Evolutionary conservation across 1,140 invertebrate species (phyloP).

Genomic region (Lamellibrachia luymesi): DNA sequence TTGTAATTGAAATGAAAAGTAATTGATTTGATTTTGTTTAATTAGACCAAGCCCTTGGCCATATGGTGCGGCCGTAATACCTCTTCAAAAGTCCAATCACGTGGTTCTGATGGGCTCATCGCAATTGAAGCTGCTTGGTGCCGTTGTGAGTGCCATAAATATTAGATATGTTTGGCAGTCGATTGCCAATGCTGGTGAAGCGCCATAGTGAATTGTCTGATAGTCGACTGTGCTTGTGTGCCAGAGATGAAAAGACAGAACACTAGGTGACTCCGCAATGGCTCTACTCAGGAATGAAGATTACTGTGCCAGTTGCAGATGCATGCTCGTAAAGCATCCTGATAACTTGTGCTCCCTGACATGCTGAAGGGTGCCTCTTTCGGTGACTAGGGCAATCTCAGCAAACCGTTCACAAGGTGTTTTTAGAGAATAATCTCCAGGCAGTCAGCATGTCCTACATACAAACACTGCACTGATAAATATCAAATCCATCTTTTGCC

Average conservation of each 20-base stretch:
- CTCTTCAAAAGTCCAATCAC: not conserved
- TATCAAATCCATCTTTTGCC: not conserved
- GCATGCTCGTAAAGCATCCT: not conserved
- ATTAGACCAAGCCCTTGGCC: not conserved
- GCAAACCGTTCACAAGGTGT: not conserved
- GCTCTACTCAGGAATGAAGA: not conserved
- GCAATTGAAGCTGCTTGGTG: not conserved
- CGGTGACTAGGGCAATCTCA: not conserved
- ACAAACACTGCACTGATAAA: not conserved
- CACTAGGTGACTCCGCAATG: not conserved
- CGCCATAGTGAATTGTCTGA: not conserved
- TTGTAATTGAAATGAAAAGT: not conserved
- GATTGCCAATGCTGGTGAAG: not conserved
- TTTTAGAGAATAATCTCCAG: not conserved
- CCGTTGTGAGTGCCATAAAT: conserved; percentile 1
- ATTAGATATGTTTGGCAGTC: not conserved
- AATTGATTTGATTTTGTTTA: not conserved
- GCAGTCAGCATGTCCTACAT: not conserved
- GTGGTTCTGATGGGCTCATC: not conserved
- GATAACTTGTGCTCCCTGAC: not conserved
- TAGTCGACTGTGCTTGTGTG: not conserved
- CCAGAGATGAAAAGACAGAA: not conserved
- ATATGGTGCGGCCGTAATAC: not conserved
- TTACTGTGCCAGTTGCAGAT: not conserved
- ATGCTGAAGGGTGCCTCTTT: not conserved